Base-by-base conservation (phyloP, 2,888 invertebrate species). In the Drosophila planitibia region DNA sequence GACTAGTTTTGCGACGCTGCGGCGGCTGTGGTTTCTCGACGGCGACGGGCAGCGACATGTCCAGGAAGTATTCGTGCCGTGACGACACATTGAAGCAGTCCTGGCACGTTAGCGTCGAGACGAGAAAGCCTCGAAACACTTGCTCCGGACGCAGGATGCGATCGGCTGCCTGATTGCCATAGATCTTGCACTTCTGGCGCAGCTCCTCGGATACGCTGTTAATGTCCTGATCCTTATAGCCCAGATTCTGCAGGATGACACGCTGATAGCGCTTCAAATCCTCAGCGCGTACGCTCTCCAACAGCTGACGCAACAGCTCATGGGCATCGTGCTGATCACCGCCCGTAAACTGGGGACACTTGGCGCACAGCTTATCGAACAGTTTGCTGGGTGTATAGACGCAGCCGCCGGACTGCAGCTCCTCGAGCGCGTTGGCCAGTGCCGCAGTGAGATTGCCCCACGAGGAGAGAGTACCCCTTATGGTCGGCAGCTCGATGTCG, bases 301-400 rank as follows among this genome's bases (percentile, higher is more conserved):
- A 94, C 55, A 99, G 94, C 94, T 98, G 97, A 63, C 99, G 94
- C 25, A 99, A 94, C 65, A 99, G 94, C 93, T 99, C 99, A 91
- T 99, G 99, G 0, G 99, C 96, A 93, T 99, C 99, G 91, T 99
- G 99, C 91, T 99, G 99, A 86, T 98, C 97, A 3, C 97, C 98
- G 14, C 98, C 98, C 61, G 97, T 96, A 93, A 99, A 99, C 92
- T 98, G 97, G 0, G 97, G 97, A 91, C 96, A 94, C 82, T 96
- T 96, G 80, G 94, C 94, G 68, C 95, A 96, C 30, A 97, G 94
- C 70, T 95, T 95, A 1, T 94, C 94, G 35, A 96, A 94, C 55
- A 97, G 94, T 89, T 95, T 95, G 32, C 95, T 93, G 0, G 97
- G 97, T 30, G 94, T 95, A 80, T 95, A 95, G 28, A 96, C 95